Conservation (phyloP, 2,888 invertebrate species). For the Noctua comes region DNA sequence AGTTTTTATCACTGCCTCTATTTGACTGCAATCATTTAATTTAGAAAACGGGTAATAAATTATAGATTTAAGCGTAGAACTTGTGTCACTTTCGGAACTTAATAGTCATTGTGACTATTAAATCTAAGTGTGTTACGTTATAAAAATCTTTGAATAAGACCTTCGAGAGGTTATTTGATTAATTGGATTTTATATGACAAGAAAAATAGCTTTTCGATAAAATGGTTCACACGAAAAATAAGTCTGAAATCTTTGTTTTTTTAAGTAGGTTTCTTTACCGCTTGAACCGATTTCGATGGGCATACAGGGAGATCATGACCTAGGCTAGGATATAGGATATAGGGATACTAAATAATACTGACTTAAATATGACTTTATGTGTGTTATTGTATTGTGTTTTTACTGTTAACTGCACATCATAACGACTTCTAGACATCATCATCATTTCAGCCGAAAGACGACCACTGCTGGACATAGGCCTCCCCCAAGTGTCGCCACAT, state of each 20-base stretch:
- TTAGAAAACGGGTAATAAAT: not conserved
- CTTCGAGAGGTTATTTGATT: not conserved
- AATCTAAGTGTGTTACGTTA: not conserved
- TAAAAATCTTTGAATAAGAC: conserved; percentile 21
- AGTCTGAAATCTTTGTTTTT: not conserved
- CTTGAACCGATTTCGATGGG: not conserved
- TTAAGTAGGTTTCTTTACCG: not conserved
- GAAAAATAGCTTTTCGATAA: not conserved
- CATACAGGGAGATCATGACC: not conserved
- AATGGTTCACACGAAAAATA: not conserved
- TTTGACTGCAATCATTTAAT: not conserved
- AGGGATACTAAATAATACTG: too few species aligned
- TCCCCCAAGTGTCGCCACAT: too few species aligned
- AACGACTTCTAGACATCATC: too few species aligned
- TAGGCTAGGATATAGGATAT: not conserved
- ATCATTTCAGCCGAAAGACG: too few species aligned
- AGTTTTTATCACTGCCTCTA: not conserved
- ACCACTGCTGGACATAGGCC: too few species aligned
- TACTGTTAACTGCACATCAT: too few species aligned
- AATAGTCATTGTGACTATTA: not conserved
- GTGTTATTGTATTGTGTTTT: too few species aligned
- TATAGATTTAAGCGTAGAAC: not conserved
- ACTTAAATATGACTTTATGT: too few species aligned
- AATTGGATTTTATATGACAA: not conserved
- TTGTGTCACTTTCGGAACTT: not conserved